phyloP scores from a whole-genome alignment of 2,888 invertebrate genomes.

The Eudemis profundana region DNA sequence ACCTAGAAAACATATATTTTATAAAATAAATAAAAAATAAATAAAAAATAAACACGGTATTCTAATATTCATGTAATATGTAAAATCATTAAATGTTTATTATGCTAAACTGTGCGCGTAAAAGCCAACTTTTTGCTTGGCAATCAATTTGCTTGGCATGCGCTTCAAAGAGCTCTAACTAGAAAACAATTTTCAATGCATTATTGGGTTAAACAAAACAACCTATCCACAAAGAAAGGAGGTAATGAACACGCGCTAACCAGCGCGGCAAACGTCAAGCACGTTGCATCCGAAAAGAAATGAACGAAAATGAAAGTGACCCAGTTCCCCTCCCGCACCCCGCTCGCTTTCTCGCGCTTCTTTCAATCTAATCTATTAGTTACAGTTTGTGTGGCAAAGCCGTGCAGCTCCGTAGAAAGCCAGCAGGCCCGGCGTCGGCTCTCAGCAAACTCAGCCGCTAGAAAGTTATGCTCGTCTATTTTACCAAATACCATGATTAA shows the following conservation, averaged over 20 bases:
- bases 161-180: slow-evolving; percentile 25
- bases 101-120: no score
- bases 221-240: slow-evolving; percentile 64
- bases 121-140: background rate
- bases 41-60: no score
- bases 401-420: slow-evolving; percentile 48
- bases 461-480: slow-evolving; percentile 59
- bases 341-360: slow-evolving; percentile 77
- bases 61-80: no score
- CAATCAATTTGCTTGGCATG: background rate
- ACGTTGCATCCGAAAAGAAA: slow-evolving; percentile 83
- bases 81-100: no score
- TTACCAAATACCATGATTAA: slow-evolving; percentile 58
- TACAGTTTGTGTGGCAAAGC: slow-evolving; percentile 56
- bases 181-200: slow-evolving; percentile 20
- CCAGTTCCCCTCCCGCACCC: slow-evolving; percentile 68
- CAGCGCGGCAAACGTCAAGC: slow-evolving; percentile 72
- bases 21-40: no score
- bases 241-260: slow-evolving; percentile 76
- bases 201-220: slow-evolving; percentile 39
- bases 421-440: slow-evolving; percentile 44
- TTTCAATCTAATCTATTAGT: slow-evolving; percentile 77
- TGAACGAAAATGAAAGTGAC: slow-evolving; percentile 85
- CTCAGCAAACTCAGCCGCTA: slow-evolving; percentile 49
- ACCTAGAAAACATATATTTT: no score